These are phyloP conservation scores for Polypterus senegalus DNA, from an alignment of 2,113 vertebrate genomes.

Conservation along the genomic window DNA sequence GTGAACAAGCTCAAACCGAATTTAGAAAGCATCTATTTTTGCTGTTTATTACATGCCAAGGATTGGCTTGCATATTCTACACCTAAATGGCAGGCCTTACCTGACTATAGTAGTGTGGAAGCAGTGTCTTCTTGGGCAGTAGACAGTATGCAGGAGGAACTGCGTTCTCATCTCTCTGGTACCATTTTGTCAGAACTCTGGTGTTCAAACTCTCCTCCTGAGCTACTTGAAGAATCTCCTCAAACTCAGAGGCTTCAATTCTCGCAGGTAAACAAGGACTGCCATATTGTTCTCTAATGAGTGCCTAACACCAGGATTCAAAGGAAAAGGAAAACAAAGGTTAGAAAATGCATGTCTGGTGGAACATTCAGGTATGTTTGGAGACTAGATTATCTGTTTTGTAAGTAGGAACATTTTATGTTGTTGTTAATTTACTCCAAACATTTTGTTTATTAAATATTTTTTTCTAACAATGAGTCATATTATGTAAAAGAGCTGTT, in stretches of 20 bases:
- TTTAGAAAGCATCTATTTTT: too few species aligned
- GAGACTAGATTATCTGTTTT: too few species aligned
- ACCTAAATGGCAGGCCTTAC: constrained; percentile 3
- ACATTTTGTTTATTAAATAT: too few species aligned
- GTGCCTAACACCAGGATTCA: constrained; percentile 31
- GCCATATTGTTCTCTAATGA: constrained; percentile 54
- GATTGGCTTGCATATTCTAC: too few species aligned
- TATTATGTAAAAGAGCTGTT: too few species aligned
- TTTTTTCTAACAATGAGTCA: too few species aligned
- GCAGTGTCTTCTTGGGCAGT: constrained; percentile 10
- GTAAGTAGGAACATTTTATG: too few species aligned
- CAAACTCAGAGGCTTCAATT: constrained; percentile 51
- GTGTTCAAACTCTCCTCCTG: constrained; percentile 38
- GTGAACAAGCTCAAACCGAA: too few species aligned
- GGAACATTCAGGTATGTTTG: too few species aligned
- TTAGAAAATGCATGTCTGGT: too few species aligned
- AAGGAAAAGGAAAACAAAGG: background rate
- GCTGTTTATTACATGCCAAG: too few species aligned
- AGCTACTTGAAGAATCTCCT: constrained; percentile 40
- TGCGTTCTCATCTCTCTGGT: constrained; percentile 53
- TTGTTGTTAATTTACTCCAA: too few species aligned
- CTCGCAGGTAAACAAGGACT: constrained; percentile 31
- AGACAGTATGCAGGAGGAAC: constrained; percentile 45
- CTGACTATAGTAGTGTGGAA: constrained; percentile 15
- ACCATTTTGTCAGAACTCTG: constrained; percentile 36